These are phyloP conservation scores for Stramonita haemastoma DNA, from an alignment of 2,888 invertebrate species.

Conservation along the genomic window DNA sequence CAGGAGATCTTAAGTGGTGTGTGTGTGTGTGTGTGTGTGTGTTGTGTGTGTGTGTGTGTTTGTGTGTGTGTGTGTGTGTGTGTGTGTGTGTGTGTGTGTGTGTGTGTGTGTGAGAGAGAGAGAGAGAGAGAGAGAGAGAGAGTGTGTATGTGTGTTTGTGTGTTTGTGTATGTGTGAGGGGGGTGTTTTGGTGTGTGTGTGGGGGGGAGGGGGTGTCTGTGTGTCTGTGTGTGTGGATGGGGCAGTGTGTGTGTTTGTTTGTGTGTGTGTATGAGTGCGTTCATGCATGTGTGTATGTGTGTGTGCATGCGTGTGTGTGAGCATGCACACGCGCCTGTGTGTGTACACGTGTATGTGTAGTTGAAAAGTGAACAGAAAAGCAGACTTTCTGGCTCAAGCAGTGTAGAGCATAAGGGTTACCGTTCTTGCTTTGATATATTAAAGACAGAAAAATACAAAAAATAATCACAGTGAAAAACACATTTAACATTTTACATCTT, in stretches of 20 bases:
- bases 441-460: no score
- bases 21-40: no score
- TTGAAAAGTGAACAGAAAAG: neutral
- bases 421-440: no score
- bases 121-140: no score
- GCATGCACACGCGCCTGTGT: no score
- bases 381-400: no score
- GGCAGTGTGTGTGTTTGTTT: neutral
- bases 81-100: neutral
- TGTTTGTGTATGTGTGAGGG: neutral
- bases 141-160: neutral
- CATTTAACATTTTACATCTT: no score
- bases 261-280: neutral
- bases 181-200: neutral
- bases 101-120: constrained; percentile 1
- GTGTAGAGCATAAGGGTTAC: no score
- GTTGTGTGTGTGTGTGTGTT: neutral
- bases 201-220: neutral
- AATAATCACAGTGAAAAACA: no score
- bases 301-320: neutral
- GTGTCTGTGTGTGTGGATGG: neutral
- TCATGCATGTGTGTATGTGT: neutral
- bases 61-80: neutral
- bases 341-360: neutral
- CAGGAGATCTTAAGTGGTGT: no score